phyloP scores from a whole-genome alignment of 2,888 invertebrate species.

The Parelbella ahira region DNA sequence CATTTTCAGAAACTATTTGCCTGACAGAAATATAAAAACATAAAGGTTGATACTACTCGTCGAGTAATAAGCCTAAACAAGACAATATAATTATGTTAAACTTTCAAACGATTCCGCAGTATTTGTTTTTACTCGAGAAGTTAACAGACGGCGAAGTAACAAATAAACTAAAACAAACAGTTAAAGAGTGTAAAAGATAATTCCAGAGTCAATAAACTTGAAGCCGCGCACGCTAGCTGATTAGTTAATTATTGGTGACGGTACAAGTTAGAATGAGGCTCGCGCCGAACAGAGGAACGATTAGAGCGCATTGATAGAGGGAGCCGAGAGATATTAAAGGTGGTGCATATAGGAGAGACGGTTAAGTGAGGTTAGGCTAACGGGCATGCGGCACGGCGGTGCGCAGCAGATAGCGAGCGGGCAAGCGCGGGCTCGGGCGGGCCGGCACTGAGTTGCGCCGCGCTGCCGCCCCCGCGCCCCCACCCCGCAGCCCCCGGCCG shows the following conservation, averaged over 20 bases:
- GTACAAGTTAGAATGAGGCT: slow-evolving; percentile 13
- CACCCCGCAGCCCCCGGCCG: slow-evolving; percentile 26
- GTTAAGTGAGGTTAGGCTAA: slow-evolving; percentile 68
- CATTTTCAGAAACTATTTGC: neutral
- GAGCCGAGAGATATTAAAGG: slow-evolving; percentile 46
- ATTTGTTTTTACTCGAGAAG: neutral
- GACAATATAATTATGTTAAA: neutral
- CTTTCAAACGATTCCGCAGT: neutral
- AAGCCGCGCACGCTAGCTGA: slow-evolving; percentile 20
- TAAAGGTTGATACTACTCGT: neutral
- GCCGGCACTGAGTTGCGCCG: slow-evolving; percentile 75
- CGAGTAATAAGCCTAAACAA: neutral
- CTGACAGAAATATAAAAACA: neutral
- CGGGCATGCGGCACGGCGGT: slow-evolving; percentile 52
- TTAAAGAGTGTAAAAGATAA: slow-evolving; percentile 11
- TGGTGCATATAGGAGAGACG: slow-evolving; percentile 52
- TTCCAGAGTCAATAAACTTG: slow-evolving; percentile 24
- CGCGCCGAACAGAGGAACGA: slow-evolving; percentile 10
- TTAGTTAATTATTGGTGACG: slow-evolving; percentile 17
- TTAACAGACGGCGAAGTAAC: slow-evolving; percentile 6
- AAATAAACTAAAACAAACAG: slow-evolving; percentile 8
- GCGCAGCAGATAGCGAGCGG: slow-evolving; percentile 58
- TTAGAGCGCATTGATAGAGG: slow-evolving; percentile 27
- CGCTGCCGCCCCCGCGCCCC: slow-evolving; percentile 48
- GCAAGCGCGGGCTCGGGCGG: slow-evolving; percentile 75